Conservation (phyloP, 2,888 invertebrate genomes). For the Synergus laeviventris region DNA sequence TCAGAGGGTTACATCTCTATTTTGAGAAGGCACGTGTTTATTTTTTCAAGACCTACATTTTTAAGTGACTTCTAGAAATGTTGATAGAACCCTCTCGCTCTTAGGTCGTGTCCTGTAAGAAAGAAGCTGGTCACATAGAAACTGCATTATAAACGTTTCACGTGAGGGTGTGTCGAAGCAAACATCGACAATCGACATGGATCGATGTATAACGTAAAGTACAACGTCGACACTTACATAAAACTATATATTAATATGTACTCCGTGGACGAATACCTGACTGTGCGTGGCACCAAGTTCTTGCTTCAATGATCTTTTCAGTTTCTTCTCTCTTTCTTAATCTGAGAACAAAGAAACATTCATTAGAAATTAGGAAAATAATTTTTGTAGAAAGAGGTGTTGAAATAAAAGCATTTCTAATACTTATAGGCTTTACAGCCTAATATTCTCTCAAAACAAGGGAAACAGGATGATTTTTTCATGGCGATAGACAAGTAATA, state of each 20-base stretch:
- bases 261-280: constrained; percentile 47
- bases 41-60: neutral
- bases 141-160: constrained; percentile 44
- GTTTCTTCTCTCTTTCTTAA: neutral
- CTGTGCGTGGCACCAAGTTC: constrained; percentile 44
- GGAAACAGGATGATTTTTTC: no score
- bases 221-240: constrained; percentile 51
- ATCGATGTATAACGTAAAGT: constrained; percentile 44
- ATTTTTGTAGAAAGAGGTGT: no score
- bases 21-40: neutral
- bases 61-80: constrained; percentile 8
- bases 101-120: neutral
- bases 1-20: constrained; percentile 14
- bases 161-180: constrained; percentile 43
- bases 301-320: constrained; percentile 36
- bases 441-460: no score
- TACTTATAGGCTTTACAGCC: no score
- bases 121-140: constrained; percentile 27
- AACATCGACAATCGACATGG: constrained; percentile 45
- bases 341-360: constrained; percentile 7
- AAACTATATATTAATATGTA: constrained; percentile 50
- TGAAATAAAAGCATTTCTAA: no score
- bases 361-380: neutral
- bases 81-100: constrained; percentile 1
- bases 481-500: no score